A percentile compares a stretch with the other conserved stretches of the same genome.
These are phyloP conservation scores for Istiophorus platypterus DNA, from an alignment of 2,113 vertebrate genomes.

Conservation along the genomic window DNA sequence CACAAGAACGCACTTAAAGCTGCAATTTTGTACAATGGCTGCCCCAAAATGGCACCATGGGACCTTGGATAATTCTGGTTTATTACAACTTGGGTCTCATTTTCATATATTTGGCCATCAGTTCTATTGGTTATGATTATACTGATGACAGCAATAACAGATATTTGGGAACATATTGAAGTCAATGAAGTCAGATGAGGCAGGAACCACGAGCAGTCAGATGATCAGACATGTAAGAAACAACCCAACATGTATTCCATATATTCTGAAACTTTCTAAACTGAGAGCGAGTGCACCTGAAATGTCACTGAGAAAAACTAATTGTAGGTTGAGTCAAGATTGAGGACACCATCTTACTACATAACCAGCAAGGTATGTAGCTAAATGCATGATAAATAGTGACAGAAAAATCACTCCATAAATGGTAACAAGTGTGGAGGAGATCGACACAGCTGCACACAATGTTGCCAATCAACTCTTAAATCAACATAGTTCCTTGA, in stretches of 20 bases:
- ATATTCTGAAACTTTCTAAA: background rate
- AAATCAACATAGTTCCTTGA: no score
- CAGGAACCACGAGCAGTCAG: no score
- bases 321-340: background rate
- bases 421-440: no score
- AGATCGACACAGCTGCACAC: no score
- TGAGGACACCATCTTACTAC: background rate
- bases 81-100: background rate
- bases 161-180: background rate
- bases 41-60: background rate
- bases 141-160: background rate
- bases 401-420: no score
- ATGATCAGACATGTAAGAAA: no score
- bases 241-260: background rate
- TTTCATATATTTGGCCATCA: background rate
- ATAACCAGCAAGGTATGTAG: background rate
- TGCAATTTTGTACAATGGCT: background rate
- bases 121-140: background rate
- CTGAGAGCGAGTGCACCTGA: background rate
- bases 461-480: no score
- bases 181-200: no score
- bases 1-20: background rate
- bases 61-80: background rate
- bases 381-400: background rate
- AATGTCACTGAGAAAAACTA: background rate